Conservation (phyloP, 2,113 vertebrate species). For the Phaethornis superciliosus region DNA sequence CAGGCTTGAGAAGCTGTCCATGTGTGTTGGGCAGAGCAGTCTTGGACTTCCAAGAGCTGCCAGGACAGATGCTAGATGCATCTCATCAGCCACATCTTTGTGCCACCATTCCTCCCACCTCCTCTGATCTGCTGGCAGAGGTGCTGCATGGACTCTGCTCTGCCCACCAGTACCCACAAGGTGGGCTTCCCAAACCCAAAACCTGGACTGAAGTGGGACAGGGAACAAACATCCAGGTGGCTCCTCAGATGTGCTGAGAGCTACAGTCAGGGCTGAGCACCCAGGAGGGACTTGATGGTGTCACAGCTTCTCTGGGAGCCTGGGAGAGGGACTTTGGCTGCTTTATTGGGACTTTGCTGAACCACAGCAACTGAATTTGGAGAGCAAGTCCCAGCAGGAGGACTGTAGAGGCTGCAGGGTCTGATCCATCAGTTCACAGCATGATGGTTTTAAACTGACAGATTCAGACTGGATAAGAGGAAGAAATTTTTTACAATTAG, state of each 20-base stretch:
- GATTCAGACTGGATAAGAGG: too few species aligned
- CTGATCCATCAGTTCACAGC: too few species aligned
- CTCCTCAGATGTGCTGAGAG: not conserved
- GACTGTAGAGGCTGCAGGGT: not conserved
- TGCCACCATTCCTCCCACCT: not conserved
- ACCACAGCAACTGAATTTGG: rapidly evolving
- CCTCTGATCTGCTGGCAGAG: not conserved
- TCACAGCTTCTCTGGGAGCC: not conserved
- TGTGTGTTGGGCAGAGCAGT: not conserved
- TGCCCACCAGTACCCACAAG: not conserved
- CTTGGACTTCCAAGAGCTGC: not conserved
- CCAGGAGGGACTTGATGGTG: not conserved
- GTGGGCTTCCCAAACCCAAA: not conserved
- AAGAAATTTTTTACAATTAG: too few species aligned
- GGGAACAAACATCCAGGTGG: not conserved
- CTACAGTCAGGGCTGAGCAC: not conserved
- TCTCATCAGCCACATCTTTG: not conserved
- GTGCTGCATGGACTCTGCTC: not conserved
- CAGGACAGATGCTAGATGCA: not conserved
- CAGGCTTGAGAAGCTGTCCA: not conserved
- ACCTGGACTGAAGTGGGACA: not conserved
- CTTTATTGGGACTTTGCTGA: not conserved
- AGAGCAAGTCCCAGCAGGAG: not conserved
- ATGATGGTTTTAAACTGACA: too few species aligned
- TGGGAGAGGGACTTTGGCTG: not conserved